Evolutionary conservation across 2,113 vertebrate genomes (phyloP), one percentile per base, ranked within the genome.

Genomic region (Epinephelus cyanopodus): DNA sequence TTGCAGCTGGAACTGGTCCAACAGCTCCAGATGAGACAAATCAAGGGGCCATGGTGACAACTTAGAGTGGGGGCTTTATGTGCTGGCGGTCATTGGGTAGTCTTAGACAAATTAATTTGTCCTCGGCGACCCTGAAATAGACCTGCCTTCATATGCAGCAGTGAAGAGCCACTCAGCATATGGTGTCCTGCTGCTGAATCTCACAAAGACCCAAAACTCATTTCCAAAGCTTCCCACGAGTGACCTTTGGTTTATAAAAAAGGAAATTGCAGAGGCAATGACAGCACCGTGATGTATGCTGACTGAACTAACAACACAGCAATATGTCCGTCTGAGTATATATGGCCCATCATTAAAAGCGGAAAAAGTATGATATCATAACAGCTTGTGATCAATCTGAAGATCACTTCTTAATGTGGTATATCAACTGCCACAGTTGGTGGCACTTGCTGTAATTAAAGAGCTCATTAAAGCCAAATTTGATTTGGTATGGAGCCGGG

Each of bases 21-120:
- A 67, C 66, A 82, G 62, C 74, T 89, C 74, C 88, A 92, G 82
- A 93, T 81, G 82, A 95, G 83, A 89, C 72, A 86, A 92, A 92
- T 93, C 82, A 92, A 87, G 78, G 54, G 71, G 52, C 54, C 83
- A 77, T 14, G 47, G 83, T 74, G 82, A 92, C 82, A 93, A 90
- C 68, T 69, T 86, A 17, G 53, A 85, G 82, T 23, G 45, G 60
- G 17, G 73, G 77, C 69, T 85, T 76, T 57, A 54, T 29, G 62
- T 79, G 53, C 80, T 78, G 58, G 62, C 8, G 0, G 64, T 33
- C 52, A 60, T 68, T 72, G 64, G 53, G 65, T 56, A 77, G 80
- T 83, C 79, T 87, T 23, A 73, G 84, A 87, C 14, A 91, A 93
- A 93, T 92, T 25, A 83, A 93, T 85, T 86, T 90, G 89, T 89